Evolutionary conservation across 2,113 vertebrate genomes (phyloP), one percentile per base, ranked within the genome.

Genomic region (Nothobranchius kuhntae): DNA sequence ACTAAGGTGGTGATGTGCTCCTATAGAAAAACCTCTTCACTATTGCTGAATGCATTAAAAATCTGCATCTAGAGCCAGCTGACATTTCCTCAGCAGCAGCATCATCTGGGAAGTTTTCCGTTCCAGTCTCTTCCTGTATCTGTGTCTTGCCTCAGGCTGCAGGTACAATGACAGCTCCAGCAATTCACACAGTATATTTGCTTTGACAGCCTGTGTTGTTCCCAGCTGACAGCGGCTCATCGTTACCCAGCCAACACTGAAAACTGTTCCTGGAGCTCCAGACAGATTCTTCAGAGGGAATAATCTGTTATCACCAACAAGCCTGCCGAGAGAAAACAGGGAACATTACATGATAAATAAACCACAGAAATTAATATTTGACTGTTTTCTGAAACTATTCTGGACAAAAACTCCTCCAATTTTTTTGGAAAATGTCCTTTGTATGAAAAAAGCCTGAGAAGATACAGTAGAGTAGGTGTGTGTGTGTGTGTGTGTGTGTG

Each of bases 141-240:
- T 66, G 48, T 55, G 35, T 15, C 61, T 73, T 17, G 68, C 81
- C 71, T 58, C 46, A 44, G 66, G 77, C 83, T 76, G 77, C 63
- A 59, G 71, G 68, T 80, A 67, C 54, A 57, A 64, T 65, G 51
- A 53, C 46, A 2, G 42, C 12, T 30, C 53, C 50, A 35, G 48
- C 53, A 26, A 53, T 54, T 74, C 67, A 44, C 50, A 53, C 36
- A 11, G 6, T 50, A 10, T 26, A 45, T 55, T 36, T 10, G 42
- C 54, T 13, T 47, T 56, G 71, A 80, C 61, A 71, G 57, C 78
- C 46, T 56, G 44, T 53, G 14, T 71, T 71, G 60, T 75, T 74
- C 6, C 1, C 57, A 68, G 51, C 54, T 59, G 42, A 70, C 52
- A 87, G 56, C 51, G 1, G 4, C 59, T 44, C 38, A 52, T 35